A percentile compares a stretch with the other conserved stretches of the same genome.
These are phyloP conservation scores for Parotia lawesii DNA, from an alignment of 2,113 vertebrate genomes.

Conservation along the genomic window DNA sequence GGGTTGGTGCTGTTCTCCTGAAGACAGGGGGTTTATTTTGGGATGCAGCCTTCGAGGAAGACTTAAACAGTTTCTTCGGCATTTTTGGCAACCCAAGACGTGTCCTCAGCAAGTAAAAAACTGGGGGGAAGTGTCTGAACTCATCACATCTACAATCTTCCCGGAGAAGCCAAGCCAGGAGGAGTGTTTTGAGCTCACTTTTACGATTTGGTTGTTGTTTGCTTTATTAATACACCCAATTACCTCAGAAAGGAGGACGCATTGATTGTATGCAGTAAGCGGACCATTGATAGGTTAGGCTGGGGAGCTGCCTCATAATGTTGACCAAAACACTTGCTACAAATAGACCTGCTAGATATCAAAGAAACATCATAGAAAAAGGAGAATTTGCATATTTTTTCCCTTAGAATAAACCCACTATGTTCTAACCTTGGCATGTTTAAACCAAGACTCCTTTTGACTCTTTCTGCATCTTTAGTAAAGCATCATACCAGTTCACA, in stretches of 20 bases:
- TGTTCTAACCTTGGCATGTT: neutral
- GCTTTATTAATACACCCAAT: neutral
- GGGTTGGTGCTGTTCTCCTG: neutral
- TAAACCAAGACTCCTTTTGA: neutral
- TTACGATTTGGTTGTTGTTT: neutral
- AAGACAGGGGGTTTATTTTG: neutral
- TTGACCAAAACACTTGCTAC: neutral
- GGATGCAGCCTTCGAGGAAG: neutral
- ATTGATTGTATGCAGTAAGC: neutral
- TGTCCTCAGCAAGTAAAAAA: neutral
- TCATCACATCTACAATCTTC: neutral
- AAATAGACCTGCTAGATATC: neutral
- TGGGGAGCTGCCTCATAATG: neutral
- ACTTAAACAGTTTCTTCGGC: neutral
- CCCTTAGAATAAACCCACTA: neutral
- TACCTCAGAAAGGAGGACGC: neutral
- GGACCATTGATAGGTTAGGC: neutral
- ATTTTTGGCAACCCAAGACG: neutral
- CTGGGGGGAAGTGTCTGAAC: neutral
- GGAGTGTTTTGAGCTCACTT: neutral
- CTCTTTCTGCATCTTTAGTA: neutral
- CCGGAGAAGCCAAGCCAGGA: neutral
- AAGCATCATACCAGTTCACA: neutral
- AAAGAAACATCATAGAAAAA: neutral
- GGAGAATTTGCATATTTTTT: neutral